These are phyloP conservation scores for Dipodomys ordii DNA, from an alignment of 2,113 vertebrate species.

Conservation along the genomic window DNA sequence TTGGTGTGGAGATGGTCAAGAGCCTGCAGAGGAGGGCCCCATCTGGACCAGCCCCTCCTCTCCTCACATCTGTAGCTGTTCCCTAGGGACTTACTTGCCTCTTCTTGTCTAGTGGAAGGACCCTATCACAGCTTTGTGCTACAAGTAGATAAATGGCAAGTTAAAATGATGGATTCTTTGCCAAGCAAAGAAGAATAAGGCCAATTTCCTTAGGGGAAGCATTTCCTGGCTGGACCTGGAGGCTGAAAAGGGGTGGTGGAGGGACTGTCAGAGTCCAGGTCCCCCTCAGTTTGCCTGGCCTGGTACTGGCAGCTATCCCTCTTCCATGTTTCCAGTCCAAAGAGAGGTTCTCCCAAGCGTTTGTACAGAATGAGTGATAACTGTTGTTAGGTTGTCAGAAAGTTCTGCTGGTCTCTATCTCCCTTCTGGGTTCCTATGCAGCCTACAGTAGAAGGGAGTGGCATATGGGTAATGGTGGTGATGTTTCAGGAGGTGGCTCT, in stretches of 20 bases:
- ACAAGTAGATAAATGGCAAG: background rate
- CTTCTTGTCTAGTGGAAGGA: background rate
- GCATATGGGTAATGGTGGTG: background rate
- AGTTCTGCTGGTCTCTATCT: background rate
- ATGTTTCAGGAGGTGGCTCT: background rate
- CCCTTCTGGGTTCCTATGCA: background rate
- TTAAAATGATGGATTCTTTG: background rate
- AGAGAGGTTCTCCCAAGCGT: background rate
- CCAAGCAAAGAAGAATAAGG: background rate
- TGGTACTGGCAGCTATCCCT: background rate
- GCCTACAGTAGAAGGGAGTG: background rate
- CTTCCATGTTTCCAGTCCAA: background rate
- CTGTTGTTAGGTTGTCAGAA: background rate
- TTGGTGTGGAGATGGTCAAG: background rate
- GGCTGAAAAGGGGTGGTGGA: background rate
- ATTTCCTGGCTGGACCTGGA: background rate
- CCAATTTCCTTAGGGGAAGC: background rate
- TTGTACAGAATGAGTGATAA: background rate
- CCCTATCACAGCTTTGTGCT: background rate
- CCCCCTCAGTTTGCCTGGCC: background rate
- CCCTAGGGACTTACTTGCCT: background rate
- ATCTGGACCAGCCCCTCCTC: background rate
- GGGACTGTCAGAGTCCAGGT: background rate
- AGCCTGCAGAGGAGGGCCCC: background rate
- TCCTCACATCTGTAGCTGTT: background rate